Evolutionary conservation across 2,113 vertebrate species (phyloP).

Genomic region (Clupea harengus): DNA sequence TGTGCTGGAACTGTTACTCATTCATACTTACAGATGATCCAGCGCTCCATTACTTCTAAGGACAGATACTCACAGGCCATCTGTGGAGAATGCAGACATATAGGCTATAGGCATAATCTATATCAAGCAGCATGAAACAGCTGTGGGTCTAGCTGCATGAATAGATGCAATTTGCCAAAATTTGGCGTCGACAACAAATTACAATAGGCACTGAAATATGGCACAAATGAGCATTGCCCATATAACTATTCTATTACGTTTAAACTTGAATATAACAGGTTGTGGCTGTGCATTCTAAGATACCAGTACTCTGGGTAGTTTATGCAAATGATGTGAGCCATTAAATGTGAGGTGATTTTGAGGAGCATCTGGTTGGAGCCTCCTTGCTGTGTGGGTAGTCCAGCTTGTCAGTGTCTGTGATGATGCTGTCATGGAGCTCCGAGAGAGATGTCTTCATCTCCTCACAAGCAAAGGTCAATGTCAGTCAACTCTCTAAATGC

Average conservation of each 20-base stretch:
- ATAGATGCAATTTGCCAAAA: neutral
- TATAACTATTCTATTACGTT: neutral
- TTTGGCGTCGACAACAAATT: neutral
- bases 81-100: slow-evolving; percentile 60
- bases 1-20: neutral
- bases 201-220: neutral
- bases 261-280: neutral
- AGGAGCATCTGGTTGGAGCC: neutral
- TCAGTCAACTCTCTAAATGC: neutral
- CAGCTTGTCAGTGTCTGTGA: neutral
- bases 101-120: too few species aligned
- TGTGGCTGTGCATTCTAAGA: neutral
- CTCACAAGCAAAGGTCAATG: neutral
- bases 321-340: neutral
- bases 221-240: neutral
- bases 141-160: neutral
- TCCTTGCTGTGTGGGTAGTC: neutral
- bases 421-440: neutral
- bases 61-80: slow-evolving; percentile 91
- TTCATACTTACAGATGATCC: slow-evolving; percentile 85
- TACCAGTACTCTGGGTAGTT: neutral
- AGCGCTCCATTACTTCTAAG: slow-evolving; percentile 89
- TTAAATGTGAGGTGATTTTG: neutral
- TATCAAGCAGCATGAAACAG: too few species aligned
- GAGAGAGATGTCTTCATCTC: neutral